Evolutionary conservation across 2,888 invertebrate species (phyloP).

Genomic region (Prosapia bicincta): DNA sequence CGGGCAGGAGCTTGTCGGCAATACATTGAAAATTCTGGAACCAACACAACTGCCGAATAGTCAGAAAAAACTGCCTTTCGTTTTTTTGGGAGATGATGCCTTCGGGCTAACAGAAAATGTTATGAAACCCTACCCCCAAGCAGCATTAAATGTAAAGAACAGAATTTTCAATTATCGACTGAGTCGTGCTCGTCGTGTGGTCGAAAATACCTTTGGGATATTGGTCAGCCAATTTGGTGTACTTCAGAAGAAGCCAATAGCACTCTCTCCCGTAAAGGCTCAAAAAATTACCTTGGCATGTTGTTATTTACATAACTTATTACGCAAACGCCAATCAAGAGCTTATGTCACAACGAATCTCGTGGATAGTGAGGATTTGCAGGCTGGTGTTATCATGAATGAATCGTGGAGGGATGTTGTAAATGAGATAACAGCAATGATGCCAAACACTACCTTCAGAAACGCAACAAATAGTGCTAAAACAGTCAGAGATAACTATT

Average conservation of each 20-base stretch:
- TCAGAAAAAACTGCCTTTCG: slow-evolving; percentile 29
- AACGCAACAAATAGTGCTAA: neutral
- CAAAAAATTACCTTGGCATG: slow-evolving; percentile 34
- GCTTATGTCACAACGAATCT: neutral
- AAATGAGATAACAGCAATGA: no score
- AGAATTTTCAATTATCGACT: slow-evolving; percentile 35
- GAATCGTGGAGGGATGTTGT: slow-evolving; percentile 21
- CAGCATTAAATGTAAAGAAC: slow-evolving; percentile 17
- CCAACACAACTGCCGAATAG: neutral
- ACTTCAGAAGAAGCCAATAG: slow-evolving; percentile 33
- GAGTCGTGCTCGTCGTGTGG: slow-evolving; percentile 27
- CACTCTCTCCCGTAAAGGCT: slow-evolving; percentile 31
- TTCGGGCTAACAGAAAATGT: slow-evolving; percentile 36
- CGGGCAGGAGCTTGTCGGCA: neutral
- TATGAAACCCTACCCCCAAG: slow-evolving; percentile 36
- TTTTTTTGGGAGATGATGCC: slow-evolving; percentile 38
- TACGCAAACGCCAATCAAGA: slow-evolving; percentile 15
- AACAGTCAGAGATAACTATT: neutral
- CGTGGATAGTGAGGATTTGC: neutral
- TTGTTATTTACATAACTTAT: slow-evolving; percentile 36
- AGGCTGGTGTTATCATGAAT: neutral
- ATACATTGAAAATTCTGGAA: neutral
- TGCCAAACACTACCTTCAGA: no score
- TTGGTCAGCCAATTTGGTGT: slow-evolving; percentile 34
- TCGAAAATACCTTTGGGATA: slow-evolving; percentile 37